Conservation (phyloP, 2,888 invertebrate species). For the Synergus umbraculus region DNA sequence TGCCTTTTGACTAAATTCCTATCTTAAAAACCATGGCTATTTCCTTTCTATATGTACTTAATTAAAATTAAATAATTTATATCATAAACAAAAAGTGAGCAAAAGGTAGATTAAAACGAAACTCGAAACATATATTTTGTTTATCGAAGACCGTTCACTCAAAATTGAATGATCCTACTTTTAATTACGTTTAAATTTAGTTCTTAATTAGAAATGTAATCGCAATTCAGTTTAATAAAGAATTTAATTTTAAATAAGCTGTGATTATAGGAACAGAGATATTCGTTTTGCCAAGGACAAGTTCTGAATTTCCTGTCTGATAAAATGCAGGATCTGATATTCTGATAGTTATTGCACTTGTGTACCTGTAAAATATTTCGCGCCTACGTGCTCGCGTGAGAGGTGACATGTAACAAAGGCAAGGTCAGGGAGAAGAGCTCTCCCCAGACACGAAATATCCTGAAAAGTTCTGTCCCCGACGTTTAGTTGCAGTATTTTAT, state of each 20-base stretch:
- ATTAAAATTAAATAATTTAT: neutral
- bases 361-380: constrained; percentile 19
- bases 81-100: no score
- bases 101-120: no score
- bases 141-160: no score
- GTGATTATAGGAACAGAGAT: neutral
- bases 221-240: no score
- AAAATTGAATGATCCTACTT: no score
- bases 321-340: constrained; percentile 1
- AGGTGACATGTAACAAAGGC: constrained; percentile 8
- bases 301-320: constrained; percentile 2
- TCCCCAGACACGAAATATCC: neutral
- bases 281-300: constrained; percentile 8
- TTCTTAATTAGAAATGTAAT: no score
- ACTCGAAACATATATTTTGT: no score
- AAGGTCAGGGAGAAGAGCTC: constrained; percentile 21
- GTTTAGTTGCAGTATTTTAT: neutral
- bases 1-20: neutral
- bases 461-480: no score
- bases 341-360: constrained; percentile 12
- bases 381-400: constrained; percentile 10
- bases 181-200: no score
- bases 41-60: neutral
- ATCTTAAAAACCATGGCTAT: neutral
- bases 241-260: no score